These are phyloP conservation scores for Triops longicaudatus DNA, from an alignment of 1,140 invertebrate species.

Conservation along the genomic window DNA sequence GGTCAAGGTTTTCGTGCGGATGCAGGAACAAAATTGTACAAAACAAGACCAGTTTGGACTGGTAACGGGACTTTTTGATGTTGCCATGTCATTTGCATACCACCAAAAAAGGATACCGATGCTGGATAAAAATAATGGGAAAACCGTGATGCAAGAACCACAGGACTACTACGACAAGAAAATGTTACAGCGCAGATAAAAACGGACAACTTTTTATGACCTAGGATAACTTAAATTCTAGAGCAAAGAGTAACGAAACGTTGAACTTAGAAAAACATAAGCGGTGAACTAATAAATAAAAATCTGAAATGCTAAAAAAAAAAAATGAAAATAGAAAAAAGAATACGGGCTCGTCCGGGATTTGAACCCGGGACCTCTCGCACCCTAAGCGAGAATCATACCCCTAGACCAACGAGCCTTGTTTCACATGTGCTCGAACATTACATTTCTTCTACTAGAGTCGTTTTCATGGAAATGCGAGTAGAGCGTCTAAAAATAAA, in stretches of 20 bases:
- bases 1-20: not conserved
- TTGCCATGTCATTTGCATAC: not conserved
- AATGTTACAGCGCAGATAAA: not conserved
- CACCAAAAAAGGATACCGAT: not conserved
- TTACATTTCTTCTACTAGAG: too few species aligned
- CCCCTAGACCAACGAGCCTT: slow-evolving; percentile 9
- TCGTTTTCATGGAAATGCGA: too few species aligned
- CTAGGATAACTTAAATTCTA: too few species aligned
- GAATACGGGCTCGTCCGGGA: not conserved
- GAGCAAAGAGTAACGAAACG: too few species aligned
- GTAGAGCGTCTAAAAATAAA: too few species aligned
- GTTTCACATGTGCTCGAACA: not conserved
- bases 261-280: too few species aligned
- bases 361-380: slow-evolving; percentile 13
- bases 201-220: not conserved
- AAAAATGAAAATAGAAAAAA: not conserved
- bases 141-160: not conserved
- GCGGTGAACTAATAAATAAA: too few species aligned
- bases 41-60: not conserved
- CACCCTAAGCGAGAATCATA: slow-evolving; percentile 14
- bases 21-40: not conserved
- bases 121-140: not conserved
- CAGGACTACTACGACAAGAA: not conserved
- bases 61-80: not conserved
- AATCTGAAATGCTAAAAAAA: too few species aligned